Conservation (phyloP, 2,888 invertebrate species). For the Loripinus fragilis region DNA sequence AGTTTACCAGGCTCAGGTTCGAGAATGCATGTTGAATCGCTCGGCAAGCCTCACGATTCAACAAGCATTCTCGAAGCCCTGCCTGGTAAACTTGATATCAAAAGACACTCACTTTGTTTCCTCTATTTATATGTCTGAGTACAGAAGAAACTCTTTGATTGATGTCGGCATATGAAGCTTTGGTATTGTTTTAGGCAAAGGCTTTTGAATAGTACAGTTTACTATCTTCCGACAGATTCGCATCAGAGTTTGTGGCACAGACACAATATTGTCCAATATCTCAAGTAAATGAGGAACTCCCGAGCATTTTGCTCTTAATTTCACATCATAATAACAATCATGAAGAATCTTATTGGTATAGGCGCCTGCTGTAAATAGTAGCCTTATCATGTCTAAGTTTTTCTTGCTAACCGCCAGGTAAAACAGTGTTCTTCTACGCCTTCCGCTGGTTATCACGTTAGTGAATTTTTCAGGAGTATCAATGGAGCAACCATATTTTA, state of each 20-base stretch:
- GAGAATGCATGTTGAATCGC: too few relatives aligned
- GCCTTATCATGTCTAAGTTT: slow-evolving; percentile 42
- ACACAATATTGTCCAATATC: slow-evolving; percentile 28
- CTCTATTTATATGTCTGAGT: slow-evolving; percentile 45
- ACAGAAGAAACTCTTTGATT: slow-evolving; percentile 47
- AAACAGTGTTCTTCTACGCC: slow-evolving; percentile 36
- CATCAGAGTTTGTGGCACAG: slow-evolving; percentile 36
- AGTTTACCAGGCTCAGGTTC: too few relatives aligned
- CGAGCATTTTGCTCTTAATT: slow-evolving; percentile 27
- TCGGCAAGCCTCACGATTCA: too few relatives aligned
- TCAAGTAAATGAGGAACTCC: slow-evolving; percentile 37
- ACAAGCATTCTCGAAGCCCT: too few relatives aligned
- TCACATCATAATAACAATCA: slow-evolving; percentile 25
- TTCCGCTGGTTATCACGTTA: not conserved
- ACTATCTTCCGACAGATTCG: slow-evolving; percentile 36
- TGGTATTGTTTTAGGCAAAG: slow-evolving; percentile 31
- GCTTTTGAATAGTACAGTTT: slow-evolving; percentile 18
- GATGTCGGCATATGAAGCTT: slow-evolving; percentile 36
- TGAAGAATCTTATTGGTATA: slow-evolving; percentile 35
- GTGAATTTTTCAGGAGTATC: slow-evolving; percentile 13
- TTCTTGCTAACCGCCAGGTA: slow-evolving; percentile 39
- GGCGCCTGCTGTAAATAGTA: slow-evolving; percentile 44
- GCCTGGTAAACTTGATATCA: too few relatives aligned
- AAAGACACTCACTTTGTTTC: too few relatives aligned
- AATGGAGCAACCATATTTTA: slow-evolving; percentile 46